phyloP scores from a whole-genome alignment of 2,888 invertebrate species.

The Chymomyza procnemis region DNA sequence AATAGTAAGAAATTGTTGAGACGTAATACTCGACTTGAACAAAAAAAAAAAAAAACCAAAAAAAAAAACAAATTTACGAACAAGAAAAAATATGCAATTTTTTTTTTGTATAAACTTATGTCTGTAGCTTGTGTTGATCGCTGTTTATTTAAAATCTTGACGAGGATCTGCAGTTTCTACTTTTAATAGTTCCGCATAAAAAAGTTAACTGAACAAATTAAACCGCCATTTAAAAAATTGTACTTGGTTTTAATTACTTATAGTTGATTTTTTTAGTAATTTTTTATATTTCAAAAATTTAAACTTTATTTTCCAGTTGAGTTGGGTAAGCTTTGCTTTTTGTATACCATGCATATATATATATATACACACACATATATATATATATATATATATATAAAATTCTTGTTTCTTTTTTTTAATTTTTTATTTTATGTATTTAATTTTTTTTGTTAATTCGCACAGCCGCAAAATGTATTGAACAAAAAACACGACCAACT shows the following conservation, averaged over 20 bases:
- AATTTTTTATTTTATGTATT: no score
- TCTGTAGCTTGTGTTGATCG: neutral
- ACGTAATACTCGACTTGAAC: conserved; percentile 10
- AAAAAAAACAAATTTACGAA: conserved; percentile 24
- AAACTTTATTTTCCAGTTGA: neutral
- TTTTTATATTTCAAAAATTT: conserved; percentile 1
- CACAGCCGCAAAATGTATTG: conserved; percentile 33
- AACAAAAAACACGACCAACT: conserved; percentile 74
- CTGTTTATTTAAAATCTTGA: neutral
- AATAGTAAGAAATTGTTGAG: conserved; percentile 28
- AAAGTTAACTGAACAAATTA: neutral
- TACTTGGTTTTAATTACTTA: neutral
- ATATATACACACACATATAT: neutral
- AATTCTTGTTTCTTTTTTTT: conserved; percentile 3
- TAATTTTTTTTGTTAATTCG: conserved; percentile 19
- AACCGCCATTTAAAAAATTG: neutral
- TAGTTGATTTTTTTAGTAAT: conserved; percentile 23
- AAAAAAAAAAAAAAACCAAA: conserved; percentile 23
- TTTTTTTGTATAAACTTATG: conserved; percentile 16
- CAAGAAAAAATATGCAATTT: neutral
- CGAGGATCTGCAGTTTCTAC: neutral
- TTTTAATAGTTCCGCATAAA: neutral
- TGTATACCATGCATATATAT: neutral
- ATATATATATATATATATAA: conserved; percentile 4
- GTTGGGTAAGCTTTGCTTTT: neutral